Conservation (phyloP, 2,888 invertebrate species). For the Orthosia cruda region DNA sequence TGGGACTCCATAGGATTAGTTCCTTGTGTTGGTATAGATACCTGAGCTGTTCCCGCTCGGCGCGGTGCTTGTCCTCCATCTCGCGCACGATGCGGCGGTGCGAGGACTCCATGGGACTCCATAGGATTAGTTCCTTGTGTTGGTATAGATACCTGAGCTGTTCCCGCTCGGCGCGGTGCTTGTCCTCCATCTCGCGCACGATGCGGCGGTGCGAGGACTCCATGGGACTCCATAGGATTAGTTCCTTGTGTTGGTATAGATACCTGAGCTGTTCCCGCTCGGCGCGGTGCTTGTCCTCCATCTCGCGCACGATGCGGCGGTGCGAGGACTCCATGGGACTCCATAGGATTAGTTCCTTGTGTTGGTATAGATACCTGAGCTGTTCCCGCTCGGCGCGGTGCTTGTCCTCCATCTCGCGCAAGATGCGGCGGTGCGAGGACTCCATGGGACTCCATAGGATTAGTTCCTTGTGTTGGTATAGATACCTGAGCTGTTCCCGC, state of each 20-base stretch:
- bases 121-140: too few relatives aligned
- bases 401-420: constrained; percentile 97
- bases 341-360: too few relatives aligned
- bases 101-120: constrained; percentile 96
- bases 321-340: constrained; percentile 97
- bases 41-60: constrained; percentile 95
- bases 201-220: constrained; percentile 97
- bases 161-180: constrained; percentile 96
- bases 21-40: constrained; percentile 50
- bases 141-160: constrained; percentile 89
- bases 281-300: constrained; percentile 97
- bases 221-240: constrained; percentile 91
- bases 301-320: constrained; percentile 95
- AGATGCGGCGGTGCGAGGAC: constrained; percentile 96
- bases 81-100: constrained; percentile 97
- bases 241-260: too few relatives aligned
- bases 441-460: constrained; percentile 93
- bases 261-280: constrained; percentile 95
- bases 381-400: constrained; percentile 96
- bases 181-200: constrained; percentile 97
- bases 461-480: too few relatives aligned
- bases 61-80: constrained; percentile 97
- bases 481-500: constrained; percentile 93
- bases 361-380: constrained; percentile 84
- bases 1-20: constrained; percentile 83